A percentile compares a stretch with the other conserved stretches of the same genome.
Evolutionary conservation across 30 jellyfish, hydroid and myxozoan genomes (phyloP).

Genomic region (Calvadosia cruxmelitensis): DNA sequence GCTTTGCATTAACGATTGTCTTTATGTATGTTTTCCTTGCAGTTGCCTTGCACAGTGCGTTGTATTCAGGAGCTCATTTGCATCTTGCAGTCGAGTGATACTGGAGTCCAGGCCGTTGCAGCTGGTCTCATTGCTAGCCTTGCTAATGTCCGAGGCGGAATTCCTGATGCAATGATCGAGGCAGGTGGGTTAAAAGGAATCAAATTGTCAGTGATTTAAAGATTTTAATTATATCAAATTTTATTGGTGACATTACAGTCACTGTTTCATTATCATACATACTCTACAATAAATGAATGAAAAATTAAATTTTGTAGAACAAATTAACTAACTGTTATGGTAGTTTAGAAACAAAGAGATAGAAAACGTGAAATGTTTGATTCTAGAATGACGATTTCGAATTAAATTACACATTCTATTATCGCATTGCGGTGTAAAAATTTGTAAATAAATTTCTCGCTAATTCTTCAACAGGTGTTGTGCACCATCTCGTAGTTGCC

Average conservation of each 20-base stretch:
- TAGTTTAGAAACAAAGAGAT: too few species aligned
- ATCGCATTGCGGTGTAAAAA: not conserved
- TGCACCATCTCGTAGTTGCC: constrained; percentile 26
- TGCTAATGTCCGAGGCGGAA: constrained; percentile 66
- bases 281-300: too few species aligned
- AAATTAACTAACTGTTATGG: too few species aligned
- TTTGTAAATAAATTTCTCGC: not conserved
- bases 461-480: constrained; percentile 29
- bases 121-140: constrained; percentile 62
- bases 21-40: not conserved
- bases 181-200: too few species aligned
- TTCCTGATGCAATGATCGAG: constrained; percentile 59
- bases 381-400: not conserved
- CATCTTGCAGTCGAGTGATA: constrained; percentile 16
- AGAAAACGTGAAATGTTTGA: too few species aligned
- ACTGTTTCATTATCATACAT: too few species aligned
- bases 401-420: not conserved
- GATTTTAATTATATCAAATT: too few species aligned
- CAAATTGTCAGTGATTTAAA: too few species aligned
- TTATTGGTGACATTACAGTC: too few species aligned
- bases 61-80: constrained; percentile 37
- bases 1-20: too few species aligned
- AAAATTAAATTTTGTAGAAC: too few species aligned
- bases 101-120: constrained; percentile 20
- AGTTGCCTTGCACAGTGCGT: constrained; percentile 50